Percentiles rank a stretch among this genome's conserved stretches.
Conservation (phyloP, 2,888 invertebrate genomes). For the Drosophila mayaguana region DNA sequence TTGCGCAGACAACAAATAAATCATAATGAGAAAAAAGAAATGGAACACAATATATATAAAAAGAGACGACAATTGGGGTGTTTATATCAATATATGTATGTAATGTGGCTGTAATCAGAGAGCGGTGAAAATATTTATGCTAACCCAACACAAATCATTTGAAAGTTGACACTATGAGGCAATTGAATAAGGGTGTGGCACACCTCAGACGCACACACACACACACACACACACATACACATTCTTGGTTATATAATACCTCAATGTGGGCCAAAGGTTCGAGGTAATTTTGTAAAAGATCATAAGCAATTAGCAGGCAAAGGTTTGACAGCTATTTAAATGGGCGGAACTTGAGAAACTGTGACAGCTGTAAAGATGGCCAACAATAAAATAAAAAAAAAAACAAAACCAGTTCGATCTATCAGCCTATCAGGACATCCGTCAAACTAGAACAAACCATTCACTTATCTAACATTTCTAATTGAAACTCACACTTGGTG, state of each 20-base stretch:
- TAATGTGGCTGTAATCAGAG: constrained; percentile 70
- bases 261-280: constrained; percentile 61
- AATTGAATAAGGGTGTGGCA: constrained; percentile 48
- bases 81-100: constrained; percentile 52
- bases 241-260: constrained; percentile 59
- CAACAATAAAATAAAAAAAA: not conserved
- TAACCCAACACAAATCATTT: constrained; percentile 66
- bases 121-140: constrained; percentile 57
- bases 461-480: constrained; percentile 54
- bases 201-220: constrained; percentile 13
- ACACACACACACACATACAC: constrained; percentile 8
- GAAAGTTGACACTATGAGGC: constrained; percentile 75
- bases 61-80: constrained; percentile 65
- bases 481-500: constrained; percentile 63
- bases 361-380: constrained; percentile 54
- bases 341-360: constrained; percentile 58
- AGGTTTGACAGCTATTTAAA: constrained; percentile 34
- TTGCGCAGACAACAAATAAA: constrained; percentile 34
- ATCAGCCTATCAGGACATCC: constrained; percentile 47
- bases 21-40: constrained; percentile 14
- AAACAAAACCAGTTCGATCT: constrained; percentile 24
- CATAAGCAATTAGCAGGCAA: constrained; percentile 71
- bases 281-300: constrained; percentile 65
- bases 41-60: constrained; percentile 12
- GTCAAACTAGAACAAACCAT: constrained; percentile 37